Evolutionary conservation across 2,113 vertebrate species (phyloP).

Genomic region (Melanotaenia duboulayi): DNA sequence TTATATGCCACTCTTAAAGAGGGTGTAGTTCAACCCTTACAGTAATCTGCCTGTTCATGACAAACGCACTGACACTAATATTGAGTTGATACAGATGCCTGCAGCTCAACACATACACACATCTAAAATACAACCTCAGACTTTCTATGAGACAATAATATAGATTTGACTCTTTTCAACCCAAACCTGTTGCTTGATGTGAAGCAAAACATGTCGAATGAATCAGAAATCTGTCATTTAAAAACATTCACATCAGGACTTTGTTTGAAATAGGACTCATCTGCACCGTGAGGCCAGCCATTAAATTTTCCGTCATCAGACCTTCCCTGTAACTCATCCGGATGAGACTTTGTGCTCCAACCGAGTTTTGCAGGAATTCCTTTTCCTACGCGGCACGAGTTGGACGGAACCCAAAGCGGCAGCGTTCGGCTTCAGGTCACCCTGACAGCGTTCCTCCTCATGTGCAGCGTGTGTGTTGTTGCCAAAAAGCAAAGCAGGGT

Average conservation of each 20-base stretch:
- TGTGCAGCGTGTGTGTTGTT: conserved; percentile 35
- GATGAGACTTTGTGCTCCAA: not conserved
- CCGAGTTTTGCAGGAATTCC: conserved; percentile 18
- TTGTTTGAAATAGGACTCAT: conserved; percentile 1
- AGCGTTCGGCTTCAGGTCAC: not conserved
- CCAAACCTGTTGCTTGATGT: not conserved
- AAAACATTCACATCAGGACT: no score
- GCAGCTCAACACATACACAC: no score
- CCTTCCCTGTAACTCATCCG: not conserved
- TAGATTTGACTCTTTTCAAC: not conserved
- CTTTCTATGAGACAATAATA: not conserved
- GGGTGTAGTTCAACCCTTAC: conserved; percentile 4
- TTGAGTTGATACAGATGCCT: not conserved
- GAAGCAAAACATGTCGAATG: not conserved
- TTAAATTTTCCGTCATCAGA: not conserved
- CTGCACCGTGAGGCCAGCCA: accelerated
- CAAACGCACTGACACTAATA: conserved; percentile 1
- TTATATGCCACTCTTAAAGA: conserved; percentile 3
- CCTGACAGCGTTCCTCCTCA: conserved; percentile 37
- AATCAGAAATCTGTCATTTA: not conserved
- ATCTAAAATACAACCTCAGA: not conserved
- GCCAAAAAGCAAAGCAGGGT: conserved; percentile 67
- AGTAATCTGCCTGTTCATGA: conserved; percentile 7
- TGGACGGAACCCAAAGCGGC: conserved; percentile 12
- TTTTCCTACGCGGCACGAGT: not conserved